These are phyloP conservation scores for Vollenhovia emeryi DNA, from an alignment of 1,140 invertebrate species.

Conservation along the genomic window DNA sequence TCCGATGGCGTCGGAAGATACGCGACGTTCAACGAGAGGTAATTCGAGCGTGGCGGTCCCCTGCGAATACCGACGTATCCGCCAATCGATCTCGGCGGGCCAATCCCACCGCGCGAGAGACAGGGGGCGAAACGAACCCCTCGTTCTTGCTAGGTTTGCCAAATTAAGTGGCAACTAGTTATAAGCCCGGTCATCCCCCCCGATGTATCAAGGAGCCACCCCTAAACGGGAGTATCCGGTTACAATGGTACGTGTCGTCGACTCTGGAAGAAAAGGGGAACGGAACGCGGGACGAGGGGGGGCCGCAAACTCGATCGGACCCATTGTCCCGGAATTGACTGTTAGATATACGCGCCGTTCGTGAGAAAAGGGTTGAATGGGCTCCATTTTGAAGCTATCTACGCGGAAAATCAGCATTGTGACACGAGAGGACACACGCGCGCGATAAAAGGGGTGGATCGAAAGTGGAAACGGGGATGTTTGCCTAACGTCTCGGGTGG, in stretches of 20 bases:
- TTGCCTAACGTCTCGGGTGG: slow-evolving; percentile 69
- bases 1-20: slow-evolving; percentile 38
- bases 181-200: slow-evolving; percentile 68
- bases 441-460: slow-evolving; percentile 29
- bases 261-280: slow-evolving; percentile 56
- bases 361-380: slow-evolving; percentile 71
- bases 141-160: slow-evolving; percentile 62
- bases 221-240: slow-evolving; percentile 80
- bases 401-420: slow-evolving; percentile 82
- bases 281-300: not conserved
- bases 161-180: slow-evolving; percentile 85
- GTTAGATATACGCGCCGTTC: slow-evolving; percentile 64
- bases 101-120: slow-evolving; percentile 54
- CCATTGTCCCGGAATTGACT: slow-evolving; percentile 83
- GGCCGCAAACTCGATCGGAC: not conserved
- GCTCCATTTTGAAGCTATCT: slow-evolving; percentile 78
- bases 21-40: slow-evolving; percentile 46
- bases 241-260: slow-evolving; percentile 79
- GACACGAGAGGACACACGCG: slow-evolving; percentile 42
- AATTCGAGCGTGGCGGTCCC: slow-evolving; percentile 48
- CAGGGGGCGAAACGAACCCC: slow-evolving; percentile 59
- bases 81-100: slow-evolving; percentile 72
- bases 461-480: slow-evolving; percentile 55
- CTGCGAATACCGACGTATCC: slow-evolving; percentile 49
- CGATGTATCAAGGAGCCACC: slow-evolving; percentile 70